Evolutionary conservation across 2,113 vertebrate species (phyloP).

Genomic region (Spea multiplicata): DNA sequence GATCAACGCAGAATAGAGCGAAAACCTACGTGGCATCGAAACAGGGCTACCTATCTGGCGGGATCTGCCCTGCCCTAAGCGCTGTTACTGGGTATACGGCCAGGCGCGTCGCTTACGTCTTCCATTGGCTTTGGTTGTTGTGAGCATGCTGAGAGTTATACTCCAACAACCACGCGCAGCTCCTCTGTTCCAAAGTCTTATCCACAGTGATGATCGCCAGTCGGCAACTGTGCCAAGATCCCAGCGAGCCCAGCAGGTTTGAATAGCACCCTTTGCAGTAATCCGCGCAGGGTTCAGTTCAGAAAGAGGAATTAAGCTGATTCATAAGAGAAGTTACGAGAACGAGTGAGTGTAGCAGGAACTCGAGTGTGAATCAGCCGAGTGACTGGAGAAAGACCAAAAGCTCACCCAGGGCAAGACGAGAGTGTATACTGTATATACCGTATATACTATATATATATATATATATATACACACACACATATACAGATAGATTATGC

Average conservation of each 20-base stretch:
- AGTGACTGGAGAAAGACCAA: background rate
- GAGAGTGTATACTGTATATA: background rate
- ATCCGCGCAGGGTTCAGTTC: background rate
- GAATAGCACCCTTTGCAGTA: background rate
- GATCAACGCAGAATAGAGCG: no score
- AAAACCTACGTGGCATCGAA: no score
- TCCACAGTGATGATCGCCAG: background rate
- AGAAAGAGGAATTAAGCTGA: background rate
- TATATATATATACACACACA: background rate
- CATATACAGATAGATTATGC: background rate
- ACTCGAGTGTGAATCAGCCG: background rate
- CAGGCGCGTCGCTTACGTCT: no score
- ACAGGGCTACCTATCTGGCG: no score
- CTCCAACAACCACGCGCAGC: no score
- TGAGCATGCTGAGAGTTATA: no score
- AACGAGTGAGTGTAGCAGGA: background rate
- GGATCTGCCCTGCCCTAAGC: no score
- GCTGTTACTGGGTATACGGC: no score
- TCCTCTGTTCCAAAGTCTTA: background rate
- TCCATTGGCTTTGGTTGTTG: no score
- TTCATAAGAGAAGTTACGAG: conserved; percentile 1
- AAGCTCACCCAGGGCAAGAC: background rate
- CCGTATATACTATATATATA: background rate
- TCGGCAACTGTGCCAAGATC: background rate
- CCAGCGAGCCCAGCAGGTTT: background rate